Conservation (phyloP, 1,140 invertebrate genomes). For the Daktulosphaira vitifoliae region DNA sequence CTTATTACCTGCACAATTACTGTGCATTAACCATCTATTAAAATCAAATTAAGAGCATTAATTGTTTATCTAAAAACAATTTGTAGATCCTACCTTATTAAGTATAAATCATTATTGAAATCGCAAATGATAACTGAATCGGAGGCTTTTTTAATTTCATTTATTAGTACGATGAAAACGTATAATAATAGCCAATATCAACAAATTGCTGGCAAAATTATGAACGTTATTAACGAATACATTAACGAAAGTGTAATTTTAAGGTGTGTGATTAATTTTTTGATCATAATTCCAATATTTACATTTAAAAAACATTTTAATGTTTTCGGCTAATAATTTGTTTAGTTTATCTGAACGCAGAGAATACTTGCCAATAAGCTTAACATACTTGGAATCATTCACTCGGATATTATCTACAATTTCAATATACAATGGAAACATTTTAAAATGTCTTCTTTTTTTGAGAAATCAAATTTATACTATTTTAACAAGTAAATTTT, state of each 20-base stretch:
- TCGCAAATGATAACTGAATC: conserved; percentile 20
- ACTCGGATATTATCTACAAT: not conserved
- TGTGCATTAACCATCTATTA: too few relatives aligned
- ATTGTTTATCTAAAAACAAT: too few relatives aligned
- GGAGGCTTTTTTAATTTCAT: not conserved
- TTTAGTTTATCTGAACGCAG: conserved; percentile 1
- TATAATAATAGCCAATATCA: too few relatives aligned
- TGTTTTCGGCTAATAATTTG: not conserved
- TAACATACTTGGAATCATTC: conserved; percentile 10
- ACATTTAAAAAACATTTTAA: too few relatives aligned
- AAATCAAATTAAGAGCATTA: too few relatives aligned
- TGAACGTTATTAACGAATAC: too few relatives aligned
- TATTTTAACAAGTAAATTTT: conserved; percentile 9
- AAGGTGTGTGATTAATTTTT: too few relatives aligned
- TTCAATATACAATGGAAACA: not conserved
- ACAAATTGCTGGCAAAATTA: too few relatives aligned
- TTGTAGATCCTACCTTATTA: not conserved
- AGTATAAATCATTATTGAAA: conserved; percentile 2
- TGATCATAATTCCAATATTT: too few relatives aligned
- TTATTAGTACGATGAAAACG: not conserved
- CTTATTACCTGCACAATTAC: too few relatives aligned
- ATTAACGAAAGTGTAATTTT: too few relatives aligned
- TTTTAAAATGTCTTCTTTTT: conserved; percentile 2
- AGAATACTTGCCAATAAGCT: conserved; percentile 18
- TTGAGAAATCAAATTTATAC: conserved; percentile 13